Conservation (phyloP, 1,140 invertebrate genomes). For the Nymphalis io region DNA sequence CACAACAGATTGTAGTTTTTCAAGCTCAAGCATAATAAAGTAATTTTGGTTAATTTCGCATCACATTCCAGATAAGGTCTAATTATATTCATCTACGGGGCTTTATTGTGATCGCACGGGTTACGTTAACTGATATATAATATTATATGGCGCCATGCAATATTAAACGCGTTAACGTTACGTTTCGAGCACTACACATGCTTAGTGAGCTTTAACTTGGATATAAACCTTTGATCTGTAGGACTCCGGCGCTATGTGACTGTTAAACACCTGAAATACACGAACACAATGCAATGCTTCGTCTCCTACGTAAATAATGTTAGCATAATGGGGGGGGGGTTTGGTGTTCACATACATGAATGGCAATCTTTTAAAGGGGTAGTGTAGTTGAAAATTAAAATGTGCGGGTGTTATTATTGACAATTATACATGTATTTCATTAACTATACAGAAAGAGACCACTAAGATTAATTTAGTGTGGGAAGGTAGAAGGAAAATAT, state of each 20-base stretch:
- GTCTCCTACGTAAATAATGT: conserved; percentile 38
- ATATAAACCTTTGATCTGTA: conserved; percentile 92
- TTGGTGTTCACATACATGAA: neutral
- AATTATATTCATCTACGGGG: conserved; percentile 15
- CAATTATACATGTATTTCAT: conserved; percentile 1
- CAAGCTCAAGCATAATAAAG: conserved; percentile 28
- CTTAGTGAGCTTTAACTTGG: conserved; percentile 72
- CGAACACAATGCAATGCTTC: conserved; percentile 73
- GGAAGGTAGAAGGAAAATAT: neutral
- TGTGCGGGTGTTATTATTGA: conserved; percentile 5
- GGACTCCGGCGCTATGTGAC: conserved; percentile 93
- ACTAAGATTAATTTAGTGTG: neutral
- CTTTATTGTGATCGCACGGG: conserved; percentile 22
- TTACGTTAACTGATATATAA: neutral
- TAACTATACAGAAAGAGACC: neutral
- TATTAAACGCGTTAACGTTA: conserved; percentile 9
- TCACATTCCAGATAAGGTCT: conserved; percentile 29
- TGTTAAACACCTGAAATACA: conserved; percentile 93
- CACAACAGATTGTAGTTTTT: conserved; percentile 32
- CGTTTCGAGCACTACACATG: conserved; percentile 70
- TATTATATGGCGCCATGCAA: conserved; percentile 34
- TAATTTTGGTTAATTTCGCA: conserved; percentile 27
- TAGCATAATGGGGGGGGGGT: neutral
- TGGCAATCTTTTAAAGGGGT: neutral
- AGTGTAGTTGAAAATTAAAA: conserved; percentile 2